Base-by-base conservation (phyloP, 2,888 invertebrate genomes). In the Plagiodera versicolora region DNA sequence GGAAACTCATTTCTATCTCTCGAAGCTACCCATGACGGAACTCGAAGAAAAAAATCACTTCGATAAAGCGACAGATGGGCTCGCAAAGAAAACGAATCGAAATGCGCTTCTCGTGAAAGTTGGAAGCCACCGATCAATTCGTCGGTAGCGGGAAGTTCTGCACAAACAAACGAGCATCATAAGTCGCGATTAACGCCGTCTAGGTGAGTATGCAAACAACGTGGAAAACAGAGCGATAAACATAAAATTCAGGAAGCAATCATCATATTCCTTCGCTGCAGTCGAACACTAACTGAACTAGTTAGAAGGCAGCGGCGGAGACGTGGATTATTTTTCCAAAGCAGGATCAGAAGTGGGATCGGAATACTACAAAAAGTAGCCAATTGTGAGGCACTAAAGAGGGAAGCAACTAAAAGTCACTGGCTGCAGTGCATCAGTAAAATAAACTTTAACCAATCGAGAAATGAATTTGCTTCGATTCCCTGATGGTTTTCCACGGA, bases 181-280 rank as follows among this genome's bases (percentile, higher is more conserved):
- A 60, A 55, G 18, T 60, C 35, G 35, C 45, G 45, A 61, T 62
- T 65, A 65, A 62, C 56, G 56, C 39, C 51, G 47, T 49, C 35
- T 48, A 56, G 44, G 45, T 58, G 14, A 39, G 50, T 53, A 62
- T 62, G 58, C 58, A 30, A 52, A 49, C 47, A 54, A 58, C 54
- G 55, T 57, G 24, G 47, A 61, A 65, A 65, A 65, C 65, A 61
- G 60, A 56, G 64, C 58, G 54, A 63, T 64, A 66, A 66, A 64
- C 49, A 52, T 63, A 48, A 61, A 64, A 64, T 48, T 64, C 53
- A 18, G 32, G 58, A 60, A 63, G 56, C 49, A 63, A 63, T 60
- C 53, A 63, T 39, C 49, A 52, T 60, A 58, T 60, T 56, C 63
- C 56, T 35, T 19, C 24, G 53, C 28, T 48, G 39, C 19, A 47